Evolutionary conservation across 2,888 invertebrate genomes (phyloP).

Genomic region (Tuta absoluta): DNA sequence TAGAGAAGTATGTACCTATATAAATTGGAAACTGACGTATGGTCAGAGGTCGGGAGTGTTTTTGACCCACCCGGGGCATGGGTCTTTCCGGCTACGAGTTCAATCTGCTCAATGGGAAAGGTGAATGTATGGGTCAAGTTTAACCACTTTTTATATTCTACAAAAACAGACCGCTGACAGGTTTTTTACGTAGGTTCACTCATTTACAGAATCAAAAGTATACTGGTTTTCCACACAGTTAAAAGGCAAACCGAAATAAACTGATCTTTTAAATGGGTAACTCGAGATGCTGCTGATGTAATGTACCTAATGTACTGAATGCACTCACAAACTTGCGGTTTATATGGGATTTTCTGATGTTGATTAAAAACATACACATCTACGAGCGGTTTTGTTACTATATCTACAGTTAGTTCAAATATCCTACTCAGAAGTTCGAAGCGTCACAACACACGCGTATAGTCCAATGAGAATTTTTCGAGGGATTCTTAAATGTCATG

Average conservation of each 20-base stretch:
- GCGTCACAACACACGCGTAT: too few relatives aligned
- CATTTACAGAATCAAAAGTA: background rate
- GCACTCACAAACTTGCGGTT: background rate
- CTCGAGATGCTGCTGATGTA: too few relatives aligned
- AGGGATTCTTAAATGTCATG: too few relatives aligned
- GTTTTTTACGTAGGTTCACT: background rate
- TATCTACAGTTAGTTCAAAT: too few relatives aligned
- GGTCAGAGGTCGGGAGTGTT: background rate
- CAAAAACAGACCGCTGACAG: background rate
- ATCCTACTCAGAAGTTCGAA: too few relatives aligned
- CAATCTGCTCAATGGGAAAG: background rate
- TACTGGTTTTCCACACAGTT: too few relatives aligned
- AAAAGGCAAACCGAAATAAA: too few relatives aligned
- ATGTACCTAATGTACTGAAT: background rate
- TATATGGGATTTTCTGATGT: background rate
- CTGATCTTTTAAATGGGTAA: too few relatives aligned
- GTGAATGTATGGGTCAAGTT: conserved; percentile 5
- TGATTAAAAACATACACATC: background rate
- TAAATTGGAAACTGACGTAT: too few relatives aligned
- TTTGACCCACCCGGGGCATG: conserved; percentile 6
- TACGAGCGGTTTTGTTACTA: background rate
- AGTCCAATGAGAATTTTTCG: too few relatives aligned
- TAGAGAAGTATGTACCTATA: too few relatives aligned
- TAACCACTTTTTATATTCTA: background rate
- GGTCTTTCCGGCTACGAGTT: background rate